Base-by-base conservation (phyloP, 2,113 vertebrate species). In the Corydoras sp. region DNA sequence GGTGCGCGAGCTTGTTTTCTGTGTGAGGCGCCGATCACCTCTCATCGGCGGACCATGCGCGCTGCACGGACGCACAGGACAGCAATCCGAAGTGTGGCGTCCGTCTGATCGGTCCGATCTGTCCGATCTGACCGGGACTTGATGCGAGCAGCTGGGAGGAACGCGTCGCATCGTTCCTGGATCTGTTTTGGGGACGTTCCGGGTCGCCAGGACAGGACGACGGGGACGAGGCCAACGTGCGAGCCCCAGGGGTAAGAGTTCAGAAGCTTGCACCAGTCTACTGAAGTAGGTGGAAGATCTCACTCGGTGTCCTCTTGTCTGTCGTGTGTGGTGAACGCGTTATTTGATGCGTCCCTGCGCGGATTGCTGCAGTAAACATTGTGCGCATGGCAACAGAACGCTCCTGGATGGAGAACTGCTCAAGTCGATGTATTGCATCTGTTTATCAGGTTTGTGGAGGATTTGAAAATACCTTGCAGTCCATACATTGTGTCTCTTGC, bases 201-300 rank as follows among this genome's bases (percentile, higher is more conserved):
- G 31, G 58, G 58, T 56, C 10, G n/a, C 53, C 60, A 59, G 69
- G 72, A 71, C 75, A 59, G 32, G 68, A 66, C 66, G 29, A n/a
- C 11, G 62, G 64, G 67, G 60, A 72, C 69, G 72, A 77, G 72
- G 73, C 66, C 61, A 56, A 24, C 18, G 49, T 74, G 69, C 71
- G 77, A 72, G 68, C 68, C 73, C 83, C 86, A 82, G 80, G 89
- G 89, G 89, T 90, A 56, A 56, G 54, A 14, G 14, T 56, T 43
- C 7, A 43, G 35, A 8, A 43, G 35, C 35, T 43, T 8, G 7
- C 35, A 43, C 4, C 35, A 43, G 35, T 5, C 4, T 43, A 43
- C 35, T 43, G 4, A 43, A 43, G 35, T 43, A 43, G 4, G 35
- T 43, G 35, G 0, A 43, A 8, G 7, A 43, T 43, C 35, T 2